phyloP scores from a whole-genome alignment of 2,797 vertebrate genomes.

The Parauchenoglanis ngamensis region DNA sequence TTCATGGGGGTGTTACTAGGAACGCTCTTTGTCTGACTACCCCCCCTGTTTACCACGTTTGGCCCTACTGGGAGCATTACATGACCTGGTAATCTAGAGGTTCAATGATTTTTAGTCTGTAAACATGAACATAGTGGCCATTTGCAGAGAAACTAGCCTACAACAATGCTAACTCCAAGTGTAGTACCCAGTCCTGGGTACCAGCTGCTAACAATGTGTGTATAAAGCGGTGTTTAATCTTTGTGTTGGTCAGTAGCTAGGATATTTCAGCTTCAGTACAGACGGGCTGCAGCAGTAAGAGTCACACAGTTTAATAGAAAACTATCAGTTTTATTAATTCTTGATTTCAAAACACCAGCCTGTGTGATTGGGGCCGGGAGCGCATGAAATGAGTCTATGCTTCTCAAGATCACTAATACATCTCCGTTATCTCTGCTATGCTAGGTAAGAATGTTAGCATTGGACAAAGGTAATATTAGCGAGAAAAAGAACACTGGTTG shows the following conservation, averaged over 20 bases:
- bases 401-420: background rate
- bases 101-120: background rate
- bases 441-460: slow-evolving; percentile 10
- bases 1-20: background rate
- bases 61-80: background rate
- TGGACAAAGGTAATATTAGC: slow-evolving; percentile 22
- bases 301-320: slow-evolving; percentile 37
- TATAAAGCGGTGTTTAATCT: background rate
- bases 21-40: background rate
- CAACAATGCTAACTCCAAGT: background rate
- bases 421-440: background rate
- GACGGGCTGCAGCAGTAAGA: background rate
- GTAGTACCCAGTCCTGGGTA: background rate
- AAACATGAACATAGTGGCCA: background rate
- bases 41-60: background rate
- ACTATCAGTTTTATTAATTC: slow-evolving; percentile 21
- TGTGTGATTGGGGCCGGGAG: background rate
- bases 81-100: background rate
- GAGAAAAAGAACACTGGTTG: background rate
- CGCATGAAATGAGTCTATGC: background rate
- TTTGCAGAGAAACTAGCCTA: background rate
- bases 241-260: background rate
- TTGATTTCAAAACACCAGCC: background rate
- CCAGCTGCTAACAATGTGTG: background rate
- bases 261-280: background rate